Evolutionary conservation across 2,113 vertebrate genomes (phyloP).

Genomic region (Elephantulus edwardii): DNA sequence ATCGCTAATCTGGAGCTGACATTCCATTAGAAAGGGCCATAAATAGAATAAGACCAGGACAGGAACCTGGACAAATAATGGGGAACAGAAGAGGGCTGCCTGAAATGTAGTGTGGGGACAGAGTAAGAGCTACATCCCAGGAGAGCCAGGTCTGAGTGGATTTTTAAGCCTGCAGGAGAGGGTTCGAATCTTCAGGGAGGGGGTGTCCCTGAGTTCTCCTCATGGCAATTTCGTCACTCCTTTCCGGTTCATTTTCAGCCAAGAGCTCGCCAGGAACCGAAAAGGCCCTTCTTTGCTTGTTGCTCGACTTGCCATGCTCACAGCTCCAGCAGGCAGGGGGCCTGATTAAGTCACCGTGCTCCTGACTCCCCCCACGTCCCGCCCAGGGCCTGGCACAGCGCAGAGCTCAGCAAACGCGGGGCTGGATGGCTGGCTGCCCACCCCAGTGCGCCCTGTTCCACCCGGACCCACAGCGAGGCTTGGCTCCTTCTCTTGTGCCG

Average conservation of each 20-base stretch:
- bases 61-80: not conserved
- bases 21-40: not conserved
- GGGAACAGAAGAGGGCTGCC: not conserved
- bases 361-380: not conserved
- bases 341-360: not conserved
- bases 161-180: not conserved
- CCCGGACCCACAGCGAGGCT: not conserved
- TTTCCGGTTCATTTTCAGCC: not conserved
- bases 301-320: not conserved
- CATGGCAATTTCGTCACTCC: not conserved
- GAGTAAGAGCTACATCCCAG: not conserved
- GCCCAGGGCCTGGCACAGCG: not conserved
- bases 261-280: not conserved
- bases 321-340: not conserved
- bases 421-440: conserved; percentile 46
- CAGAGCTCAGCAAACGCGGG: not conserved
- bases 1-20: not conserved
- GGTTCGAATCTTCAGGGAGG: not conserved
- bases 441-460: not conserved
- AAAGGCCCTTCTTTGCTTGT: not conserved
- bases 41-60: not conserved
- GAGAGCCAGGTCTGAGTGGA: not conserved
- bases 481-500: not conserved
- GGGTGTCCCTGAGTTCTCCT: not conserved
- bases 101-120: not conserved